phyloP scores from a whole-genome alignment of 2,888 invertebrate genomes.

The Drosophila anomalata region DNA sequence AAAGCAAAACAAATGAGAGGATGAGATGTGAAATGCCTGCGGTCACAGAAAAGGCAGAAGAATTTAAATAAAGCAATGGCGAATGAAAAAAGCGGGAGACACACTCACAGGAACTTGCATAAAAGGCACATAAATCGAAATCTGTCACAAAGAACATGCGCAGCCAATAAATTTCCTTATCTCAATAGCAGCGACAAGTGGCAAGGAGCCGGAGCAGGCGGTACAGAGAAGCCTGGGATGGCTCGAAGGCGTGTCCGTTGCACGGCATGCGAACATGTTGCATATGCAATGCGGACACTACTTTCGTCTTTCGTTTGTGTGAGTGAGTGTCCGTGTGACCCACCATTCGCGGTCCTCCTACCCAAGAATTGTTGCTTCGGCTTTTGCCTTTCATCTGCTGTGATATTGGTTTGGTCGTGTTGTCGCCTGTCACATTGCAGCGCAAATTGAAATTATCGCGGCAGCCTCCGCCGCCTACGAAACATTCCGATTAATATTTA shows the following conservation, averaged over 20 bases:
- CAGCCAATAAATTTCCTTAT: conserved; percentile 81
- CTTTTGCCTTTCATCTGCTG: conserved; percentile 62
- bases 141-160: conserved; percentile 80
- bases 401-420: conserved; percentile 50
- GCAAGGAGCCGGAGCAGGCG: conserved; percentile 58
- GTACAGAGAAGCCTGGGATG: conserved; percentile 23
- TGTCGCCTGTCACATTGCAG: conserved; percentile 71
- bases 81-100: conserved; percentile 28
- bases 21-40: conserved; percentile 33
- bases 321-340: conserved; percentile 34
- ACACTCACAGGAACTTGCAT: conserved; percentile 45
- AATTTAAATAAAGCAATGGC: conserved; percentile 47
- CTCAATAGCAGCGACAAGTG: conserved; percentile 79
- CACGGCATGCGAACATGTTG: conserved; percentile 65
- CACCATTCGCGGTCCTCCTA: neutral
- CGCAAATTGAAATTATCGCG: conserved; percentile 77
- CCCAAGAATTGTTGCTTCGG: conserved; percentile 2
- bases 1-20: conserved; percentile 44
- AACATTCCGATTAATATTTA: conserved; percentile 63
- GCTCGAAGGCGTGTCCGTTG: conserved; percentile 46
- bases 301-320: conserved; percentile 17
- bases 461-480: conserved; percentile 14
- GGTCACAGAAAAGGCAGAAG: conserved; percentile 34
- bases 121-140: conserved; percentile 80
- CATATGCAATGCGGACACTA: conserved; percentile 62